Evolutionary conservation across 2,888 invertebrate species (phyloP), one percentile per base, ranked within the genome.

Genomic region (Ptilodon capucinus): DNA sequence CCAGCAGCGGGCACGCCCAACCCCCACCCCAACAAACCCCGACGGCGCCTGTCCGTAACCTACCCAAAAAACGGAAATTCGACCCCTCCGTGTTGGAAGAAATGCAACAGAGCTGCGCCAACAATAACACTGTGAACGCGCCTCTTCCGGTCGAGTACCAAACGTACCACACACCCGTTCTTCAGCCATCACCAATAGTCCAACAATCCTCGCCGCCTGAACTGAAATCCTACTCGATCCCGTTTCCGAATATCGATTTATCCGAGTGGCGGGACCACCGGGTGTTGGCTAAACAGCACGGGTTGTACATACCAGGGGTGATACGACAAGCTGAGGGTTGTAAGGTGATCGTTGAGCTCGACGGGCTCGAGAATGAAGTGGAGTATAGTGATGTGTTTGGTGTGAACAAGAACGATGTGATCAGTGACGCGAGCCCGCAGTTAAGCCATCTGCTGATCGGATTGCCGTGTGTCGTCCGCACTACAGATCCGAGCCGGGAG

Each of bases 261-360:
- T 95, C 95, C 71, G 98, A 98, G 86, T 99, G 98, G 98, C 94
- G 95, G 65, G 96, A 97, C 75, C 97, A 98, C 80, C 92, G 98
- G 68, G 97, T 98, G 51, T 91, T 99, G 67, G 98, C 98, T 35
- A 96, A 96, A 79, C 94, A 95, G 74, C 94, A 95, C 59, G 94
- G 94, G 52, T 92, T 95, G 68, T 97, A 97, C 86, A 94, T 96
- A 66, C 97, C 98, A 7, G 98, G 98, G 44, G 95, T 97, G 48
- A 98, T 98, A 65, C 94, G 95, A 35, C 93, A 94, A 72, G 95
- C 95, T 28, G 91, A 92, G 32, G 92, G 92, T 49, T 92, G 93
- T 62, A 95, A 95, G 72, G 93, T 98, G 68, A 93, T 94, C 60
- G 95, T 98, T 34, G 95, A 96, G 76, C 93, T 98, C 64, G 98